These are phyloP conservation scores for Thermophis baileyi DNA, from an alignment of 2,113 vertebrate genomes.

Conservation along the genomic window DNA sequence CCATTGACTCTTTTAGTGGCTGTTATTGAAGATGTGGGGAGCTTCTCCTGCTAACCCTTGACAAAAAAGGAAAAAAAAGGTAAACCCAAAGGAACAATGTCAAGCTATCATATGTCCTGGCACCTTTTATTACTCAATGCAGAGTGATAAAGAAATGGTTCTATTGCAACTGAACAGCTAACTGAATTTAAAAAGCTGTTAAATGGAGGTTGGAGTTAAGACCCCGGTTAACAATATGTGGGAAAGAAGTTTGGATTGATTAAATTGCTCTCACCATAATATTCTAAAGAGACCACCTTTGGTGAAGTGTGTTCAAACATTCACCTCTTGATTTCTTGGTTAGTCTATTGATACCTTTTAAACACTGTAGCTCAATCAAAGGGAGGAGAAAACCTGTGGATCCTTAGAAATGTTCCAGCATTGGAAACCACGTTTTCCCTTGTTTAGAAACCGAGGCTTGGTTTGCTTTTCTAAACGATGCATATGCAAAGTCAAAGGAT, in stretches of 20 bases:
- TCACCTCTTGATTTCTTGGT: constrained; percentile 71
- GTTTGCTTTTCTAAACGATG: constrained; percentile 17
- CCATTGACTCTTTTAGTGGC: constrained; percentile 49
- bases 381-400: constrained; percentile 50
- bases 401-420: constrained; percentile 47
- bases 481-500: constrained; percentile 49
- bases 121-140: constrained; percentile 81
- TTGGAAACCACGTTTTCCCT: constrained; percentile 55
- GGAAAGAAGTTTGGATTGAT: constrained; percentile 74
- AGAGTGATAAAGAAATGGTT: constrained; percentile 80
- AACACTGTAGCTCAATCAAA: constrained; percentile 61
- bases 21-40: constrained; percentile 66
- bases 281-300: constrained; percentile 74
- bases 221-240: constrained; percentile 72
- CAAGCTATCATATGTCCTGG: constrained; percentile 79
- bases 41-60: constrained; percentile 68
- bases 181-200: constrained; percentile 77
- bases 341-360: constrained; percentile 64
- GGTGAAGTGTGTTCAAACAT: constrained; percentile 72
- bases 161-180: constrained; percentile 79
- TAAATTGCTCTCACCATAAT: constrained; percentile 76
- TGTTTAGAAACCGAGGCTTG: constrained; percentile 39
- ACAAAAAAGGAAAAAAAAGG: constrained; percentile 53
- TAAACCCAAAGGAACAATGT: constrained; percentile 5
- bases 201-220: constrained; percentile 73